Conservation (phyloP, 2,113 vertebrate genomes). For the Pteruthius melanotis region DNA sequence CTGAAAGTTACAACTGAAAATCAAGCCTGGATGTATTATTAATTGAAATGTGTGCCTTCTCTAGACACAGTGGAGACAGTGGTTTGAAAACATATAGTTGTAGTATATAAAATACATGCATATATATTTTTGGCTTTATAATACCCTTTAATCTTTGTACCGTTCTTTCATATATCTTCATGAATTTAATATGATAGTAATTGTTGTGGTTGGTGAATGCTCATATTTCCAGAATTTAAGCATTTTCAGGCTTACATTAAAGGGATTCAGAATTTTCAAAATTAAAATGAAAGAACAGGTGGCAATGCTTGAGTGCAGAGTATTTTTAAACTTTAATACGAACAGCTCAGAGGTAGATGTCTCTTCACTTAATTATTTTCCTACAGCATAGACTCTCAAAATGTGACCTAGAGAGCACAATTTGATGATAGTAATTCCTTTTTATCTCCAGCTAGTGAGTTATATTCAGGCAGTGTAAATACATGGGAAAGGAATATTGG, state of each 20-base stretch:
- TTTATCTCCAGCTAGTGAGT: conserved; percentile 33
- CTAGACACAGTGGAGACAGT: conserved; percentile 67
- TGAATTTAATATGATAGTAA: conserved; percentile 53
- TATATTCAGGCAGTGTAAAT: not conserved
- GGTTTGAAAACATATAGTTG: conserved; percentile 51
- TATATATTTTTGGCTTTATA: conserved; percentile 51
- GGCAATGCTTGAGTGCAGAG: conserved; percentile 8
- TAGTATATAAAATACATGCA: not conserved
- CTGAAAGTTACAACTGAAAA: conserved; percentile 41
- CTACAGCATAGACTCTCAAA: not conserved
- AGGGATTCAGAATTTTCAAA: not conserved
- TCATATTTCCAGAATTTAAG: not conserved
- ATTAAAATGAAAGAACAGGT: conserved; percentile 50
- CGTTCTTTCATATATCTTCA: conserved; percentile 35
- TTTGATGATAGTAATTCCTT: conserved; percentile 1
- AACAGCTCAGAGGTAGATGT: not conserved
- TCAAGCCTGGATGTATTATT: conserved; percentile 41
- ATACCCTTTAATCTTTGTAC: conserved; percentile 54
- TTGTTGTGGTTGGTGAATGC: conserved; percentile 26
- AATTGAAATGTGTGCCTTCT: conserved; percentile 52
- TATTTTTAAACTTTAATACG: not conserved
- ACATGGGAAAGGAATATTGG: conserved; percentile 3
- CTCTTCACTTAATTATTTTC: conserved; percentile 34
- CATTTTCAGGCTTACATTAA: not conserved
- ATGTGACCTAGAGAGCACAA: not conserved